Conservation (phyloP, 2,113 vertebrate genomes). For the Mixornis gularis region DNA sequence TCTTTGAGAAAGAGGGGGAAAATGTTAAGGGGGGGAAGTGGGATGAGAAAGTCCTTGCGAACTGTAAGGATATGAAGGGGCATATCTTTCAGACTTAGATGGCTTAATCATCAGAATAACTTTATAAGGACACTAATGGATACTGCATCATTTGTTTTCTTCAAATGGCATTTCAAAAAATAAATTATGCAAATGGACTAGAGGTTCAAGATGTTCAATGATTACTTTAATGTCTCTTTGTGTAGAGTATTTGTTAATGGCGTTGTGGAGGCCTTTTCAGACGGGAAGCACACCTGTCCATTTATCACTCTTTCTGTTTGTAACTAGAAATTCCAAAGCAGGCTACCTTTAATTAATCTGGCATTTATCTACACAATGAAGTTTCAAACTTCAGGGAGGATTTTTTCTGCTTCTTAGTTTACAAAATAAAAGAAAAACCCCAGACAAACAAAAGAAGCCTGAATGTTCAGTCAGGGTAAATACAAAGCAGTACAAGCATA, state of each 20-base stretch:
- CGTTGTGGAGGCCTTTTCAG: not conserved
- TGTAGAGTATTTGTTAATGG: not conserved
- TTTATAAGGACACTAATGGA: not conserved
- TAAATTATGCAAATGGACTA: not conserved
- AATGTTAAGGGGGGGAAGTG: fast-evolving
- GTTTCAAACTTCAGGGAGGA: not conserved
- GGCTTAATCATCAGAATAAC: not conserved
- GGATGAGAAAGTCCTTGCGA: not conserved
- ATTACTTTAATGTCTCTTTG: not conserved
- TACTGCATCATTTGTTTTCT: not conserved
- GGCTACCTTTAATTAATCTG: not conserved
- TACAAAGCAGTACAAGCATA: not conserved
- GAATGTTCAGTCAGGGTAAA: not conserved
- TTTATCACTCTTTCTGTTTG: not conserved
- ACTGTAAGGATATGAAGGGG: not conserved
- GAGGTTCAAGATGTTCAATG: not conserved
- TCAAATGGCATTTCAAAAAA: not conserved
- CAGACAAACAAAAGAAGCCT: not conserved
- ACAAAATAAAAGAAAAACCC: not conserved
- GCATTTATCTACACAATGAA: not conserved
- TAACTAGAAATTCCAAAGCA: not conserved
- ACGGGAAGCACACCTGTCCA: not conserved
- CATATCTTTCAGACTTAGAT: not conserved
- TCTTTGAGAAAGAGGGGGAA: not conserved
- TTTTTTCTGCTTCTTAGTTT: not conserved